Conservation (phyloP, 2,888 invertebrate genomes). For the Prenolepis imparis region DNA sequence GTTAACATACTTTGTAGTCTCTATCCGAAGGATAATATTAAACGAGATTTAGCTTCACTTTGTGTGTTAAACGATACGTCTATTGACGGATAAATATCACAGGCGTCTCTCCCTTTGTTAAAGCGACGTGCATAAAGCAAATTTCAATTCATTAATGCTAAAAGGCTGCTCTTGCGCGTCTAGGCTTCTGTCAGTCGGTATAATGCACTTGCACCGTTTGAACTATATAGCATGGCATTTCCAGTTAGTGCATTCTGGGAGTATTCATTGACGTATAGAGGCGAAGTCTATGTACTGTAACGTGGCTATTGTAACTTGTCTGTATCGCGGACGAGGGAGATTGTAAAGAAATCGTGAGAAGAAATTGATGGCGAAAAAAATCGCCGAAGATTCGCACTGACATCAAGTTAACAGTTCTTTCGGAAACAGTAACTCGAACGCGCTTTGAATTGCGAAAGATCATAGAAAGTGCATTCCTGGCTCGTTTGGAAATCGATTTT, state of each 20-base stretch:
- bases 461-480: slow-evolving; percentile 44
- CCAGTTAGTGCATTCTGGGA: slow-evolving; percentile 7
- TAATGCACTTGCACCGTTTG: slow-evolving; percentile 43
- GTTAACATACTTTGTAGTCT: background rate
- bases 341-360: slow-evolving; percentile 23
- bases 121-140: slow-evolving; percentile 27
- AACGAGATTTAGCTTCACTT: slow-evolving; percentile 32
- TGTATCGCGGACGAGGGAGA: background rate
- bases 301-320: no score
- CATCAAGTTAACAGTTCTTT: background rate
- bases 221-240: slow-evolving; percentile 14
- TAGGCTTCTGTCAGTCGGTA: slow-evolving; percentile 20
- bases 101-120: background rate
- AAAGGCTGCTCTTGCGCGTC: slow-evolving; percentile 37
- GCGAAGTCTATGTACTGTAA: background rate
- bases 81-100: slow-evolving; percentile 33
- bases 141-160: slow-evolving; percentile 45
- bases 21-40: background rate
- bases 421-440: background rate
- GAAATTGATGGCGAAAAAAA: slow-evolving; percentile 1
- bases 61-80: background rate
- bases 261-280: slow-evolving; percentile 8
- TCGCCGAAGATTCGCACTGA: slow-evolving; percentile 9
- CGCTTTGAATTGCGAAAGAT: slow-evolving; percentile 43
- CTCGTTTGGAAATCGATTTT: slow-evolving; percentile 44